These are phyloP conservation scores for Idris sp. DNA, from an alignment of 1,140 invertebrate species.

Conservation along the genomic window DNA sequence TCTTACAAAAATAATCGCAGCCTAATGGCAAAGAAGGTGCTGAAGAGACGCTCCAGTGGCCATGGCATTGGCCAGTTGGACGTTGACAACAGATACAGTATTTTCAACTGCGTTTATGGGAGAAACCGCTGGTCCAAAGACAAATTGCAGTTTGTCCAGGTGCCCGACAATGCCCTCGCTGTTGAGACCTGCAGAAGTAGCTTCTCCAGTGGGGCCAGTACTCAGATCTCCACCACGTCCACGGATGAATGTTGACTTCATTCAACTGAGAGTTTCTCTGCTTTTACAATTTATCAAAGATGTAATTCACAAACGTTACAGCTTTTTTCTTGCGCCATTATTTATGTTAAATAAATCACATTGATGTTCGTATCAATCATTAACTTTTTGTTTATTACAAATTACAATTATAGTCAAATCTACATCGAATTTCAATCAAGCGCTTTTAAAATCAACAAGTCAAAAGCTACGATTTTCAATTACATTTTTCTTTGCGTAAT, in stretches of 20 bases:
- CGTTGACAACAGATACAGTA: conserved; percentile 71
- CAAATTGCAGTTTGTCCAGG: conserved; percentile 76
- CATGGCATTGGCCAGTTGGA: conserved; percentile 70
- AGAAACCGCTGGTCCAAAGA: conserved; percentile 73
- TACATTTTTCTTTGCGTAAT: conserved; percentile 17
- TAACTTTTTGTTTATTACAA: no score
- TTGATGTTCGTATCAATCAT: no score
- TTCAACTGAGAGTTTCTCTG: no score
- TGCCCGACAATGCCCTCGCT: conserved; percentile 75
- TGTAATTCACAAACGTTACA: no score
- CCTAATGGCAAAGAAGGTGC: conserved; percentile 75
- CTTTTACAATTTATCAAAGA: no score
- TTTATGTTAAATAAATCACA: no score
- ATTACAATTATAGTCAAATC: no score
- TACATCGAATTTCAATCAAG: no score
- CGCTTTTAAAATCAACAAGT: no score
- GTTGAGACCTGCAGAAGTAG: conserved; percentile 79
- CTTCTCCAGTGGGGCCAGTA: conserved; percentile 79
- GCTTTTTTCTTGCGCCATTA: no score
- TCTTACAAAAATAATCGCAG: conserved; percentile 76
- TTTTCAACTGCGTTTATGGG: conserved; percentile 75
- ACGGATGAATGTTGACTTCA: conserved; percentile 72
- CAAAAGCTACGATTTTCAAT: conserved; percentile 14
- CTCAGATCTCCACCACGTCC: conserved; percentile 78
- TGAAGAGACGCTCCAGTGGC: conserved; percentile 71